Base-by-base conservation (phyloP, 2,888 invertebrate species). In the Callyntrura sp. region DNA sequence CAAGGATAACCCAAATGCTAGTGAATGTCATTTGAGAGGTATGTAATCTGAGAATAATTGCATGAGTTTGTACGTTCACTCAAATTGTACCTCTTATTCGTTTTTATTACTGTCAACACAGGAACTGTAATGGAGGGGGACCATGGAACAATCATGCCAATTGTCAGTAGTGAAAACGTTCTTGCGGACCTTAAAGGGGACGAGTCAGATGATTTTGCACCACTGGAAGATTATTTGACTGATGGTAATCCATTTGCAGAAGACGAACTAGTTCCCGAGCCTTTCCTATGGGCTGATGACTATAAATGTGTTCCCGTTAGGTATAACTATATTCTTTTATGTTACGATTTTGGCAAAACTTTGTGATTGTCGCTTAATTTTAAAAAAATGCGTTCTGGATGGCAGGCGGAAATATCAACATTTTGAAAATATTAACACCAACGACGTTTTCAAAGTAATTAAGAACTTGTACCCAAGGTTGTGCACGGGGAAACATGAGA, bases 281-380 rank as follows among this genome's bases (percentile, higher is more conserved):
- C 92, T 20, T 91, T 92, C 35, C 48, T 92, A 0, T 92, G 91
- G 89, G 82, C 86, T 1, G 90, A 90, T 45, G 87, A 90, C 25
- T 83, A 86, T 23, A 91, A 90, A 60, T 91, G 91, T 23, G 68
- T 85, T 51, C 90, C 81, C 17, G 76, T 82, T 5, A 35, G 35
- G 35, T 35, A 35, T 35, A 35, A n/a, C n/a, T n/a, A n/a, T n/a
- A n/a, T n/a, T n/a, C n/a, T n/a, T n/a, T n/a, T n/a, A n/a, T n/a
- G n/a, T n/a, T n/a, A n/a, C n/a, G n/a, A n/a, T n/a, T n/a, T n/a
- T n/a, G n/a, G n/a, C n/a, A n/a, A n/a, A n/a, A n/a, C n/a, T n/a
- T n/a, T n/a, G n/a, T n/a, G n/a, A n/a, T n/a, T n/a, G n/a, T n/a
- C n/a, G n/a, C n/a, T n/a, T n/a, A n/a, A n/a, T n/a, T n/a, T n/a